phyloP scores from a whole-genome alignment of 2,888 invertebrate genomes.

The Drosophila siamana region DNA sequence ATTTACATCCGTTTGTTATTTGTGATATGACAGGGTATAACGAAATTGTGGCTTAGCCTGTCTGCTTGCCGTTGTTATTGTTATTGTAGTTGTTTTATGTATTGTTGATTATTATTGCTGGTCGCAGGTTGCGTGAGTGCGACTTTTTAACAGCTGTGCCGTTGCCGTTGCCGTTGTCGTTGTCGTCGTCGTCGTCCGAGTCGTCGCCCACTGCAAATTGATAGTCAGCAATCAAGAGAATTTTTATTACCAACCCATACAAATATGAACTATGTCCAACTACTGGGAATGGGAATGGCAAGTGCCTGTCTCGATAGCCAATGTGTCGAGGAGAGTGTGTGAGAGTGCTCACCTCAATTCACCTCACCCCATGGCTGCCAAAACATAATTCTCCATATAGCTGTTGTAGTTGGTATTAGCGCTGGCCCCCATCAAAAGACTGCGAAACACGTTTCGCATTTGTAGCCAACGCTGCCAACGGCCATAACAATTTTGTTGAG shows the following conservation, averaged over 20 bases:
- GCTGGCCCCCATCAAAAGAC: slow-evolving; percentile 19
- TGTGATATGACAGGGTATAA: slow-evolving; percentile 8
- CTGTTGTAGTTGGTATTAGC: slow-evolving; percentile 5
- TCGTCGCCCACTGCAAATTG: slow-evolving; percentile 55
- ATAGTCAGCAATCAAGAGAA: slow-evolving; percentile 53
- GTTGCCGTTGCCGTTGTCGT: not conserved
- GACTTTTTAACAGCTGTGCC: slow-evolving; percentile 30
- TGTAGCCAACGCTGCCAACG: slow-evolving; percentile 10
- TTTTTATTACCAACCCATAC: slow-evolving; percentile 44
- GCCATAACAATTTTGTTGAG: slow-evolving; percentile 12
- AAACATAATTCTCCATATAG: slow-evolving; percentile 28
- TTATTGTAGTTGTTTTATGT: slow-evolving; percentile 21
- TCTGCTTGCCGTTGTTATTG: slow-evolving; percentile 22
- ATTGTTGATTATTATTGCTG: slow-evolving; percentile 35
- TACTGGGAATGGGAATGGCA: slow-evolving; percentile 34
- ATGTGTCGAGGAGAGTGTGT: slow-evolving; percentile 12
- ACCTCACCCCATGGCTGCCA: slow-evolving; percentile 7
- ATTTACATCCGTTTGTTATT: not conserved
- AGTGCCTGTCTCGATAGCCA: slow-evolving; percentile 31
- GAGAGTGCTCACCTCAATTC: not conserved
- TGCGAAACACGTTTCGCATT: slow-evolving; percentile 60
- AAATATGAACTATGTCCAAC: slow-evolving; percentile 49
- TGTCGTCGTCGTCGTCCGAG: not conserved
- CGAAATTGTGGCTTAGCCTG: slow-evolving; percentile 17
- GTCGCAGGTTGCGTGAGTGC: slow-evolving; percentile 40